Percentiles rank a stretch among this genome's conserved stretches.
These are phyloP conservation scores for Conus betulinus DNA, from an alignment of 1,140 invertebrate species.

Conservation along the genomic window DNA sequence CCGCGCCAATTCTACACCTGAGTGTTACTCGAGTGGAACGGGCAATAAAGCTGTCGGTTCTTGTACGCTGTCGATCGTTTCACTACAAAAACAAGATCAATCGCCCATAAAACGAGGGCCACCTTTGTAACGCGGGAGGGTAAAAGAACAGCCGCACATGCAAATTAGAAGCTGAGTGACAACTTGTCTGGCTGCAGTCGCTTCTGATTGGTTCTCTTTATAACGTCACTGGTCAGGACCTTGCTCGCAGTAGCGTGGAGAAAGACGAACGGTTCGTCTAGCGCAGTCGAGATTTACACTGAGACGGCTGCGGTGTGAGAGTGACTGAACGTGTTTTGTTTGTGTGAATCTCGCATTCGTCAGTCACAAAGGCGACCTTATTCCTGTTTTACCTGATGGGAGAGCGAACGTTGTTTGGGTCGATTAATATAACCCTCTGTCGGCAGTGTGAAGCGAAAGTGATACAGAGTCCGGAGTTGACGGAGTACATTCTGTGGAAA, in stretches of 20 bases:
- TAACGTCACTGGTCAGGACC: constrained; percentile 18
- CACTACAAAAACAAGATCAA: constrained; percentile 25
- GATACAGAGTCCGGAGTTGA: background rate
- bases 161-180: constrained; percentile 31
- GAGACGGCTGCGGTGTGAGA: background rate
- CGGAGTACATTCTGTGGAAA: background rate
- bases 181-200: background rate
- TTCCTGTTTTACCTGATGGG: background rate
- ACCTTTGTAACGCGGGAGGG: constrained; percentile 13
- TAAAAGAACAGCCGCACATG: constrained; percentile 19
- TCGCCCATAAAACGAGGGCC: constrained; percentile 5
- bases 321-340: constrained; percentile 13
- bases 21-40: background rate
- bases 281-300: constrained; percentile 25
- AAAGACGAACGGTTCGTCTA: background rate
- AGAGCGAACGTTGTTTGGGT: background rate
- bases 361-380: background rate
- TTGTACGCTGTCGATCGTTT: background rate
- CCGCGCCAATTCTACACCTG: background rate
- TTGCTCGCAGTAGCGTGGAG: constrained; percentile 24
- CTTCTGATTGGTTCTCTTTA: constrained; percentile 15
- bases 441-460: background rate
- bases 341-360: background rate
- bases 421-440: background rate
- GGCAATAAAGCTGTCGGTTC: background rate